Base-by-base conservation (phyloP, 1,140 invertebrate genomes). In the Philotrypesis tridentata region DNA sequence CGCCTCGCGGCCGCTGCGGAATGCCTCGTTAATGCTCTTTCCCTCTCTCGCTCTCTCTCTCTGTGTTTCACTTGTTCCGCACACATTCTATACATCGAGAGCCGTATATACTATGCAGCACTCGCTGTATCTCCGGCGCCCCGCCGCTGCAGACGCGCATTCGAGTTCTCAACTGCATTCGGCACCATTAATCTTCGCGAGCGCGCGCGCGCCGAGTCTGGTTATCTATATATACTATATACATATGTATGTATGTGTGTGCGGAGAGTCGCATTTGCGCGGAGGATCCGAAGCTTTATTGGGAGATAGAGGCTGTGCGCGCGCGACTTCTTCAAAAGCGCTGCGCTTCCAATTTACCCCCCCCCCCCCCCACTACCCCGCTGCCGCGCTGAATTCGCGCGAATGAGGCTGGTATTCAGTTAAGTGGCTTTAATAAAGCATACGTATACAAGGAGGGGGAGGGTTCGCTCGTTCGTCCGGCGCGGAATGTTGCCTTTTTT, bases 11-110 rank as follows among this genome's bases (percentile, higher is more conserved):
- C 27, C 61, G 1, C 2, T n/a, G n/a, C n/a, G 71, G 71, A 73
- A 73, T 73, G 37, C 40, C 17, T 17, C n/a, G 71, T 73, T 73
- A 73, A 73, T 73, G 71, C 40, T 37, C n/a, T n/a, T n/a, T n/a
- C n/a, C n/a, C n/a, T n/a, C n/a, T n/a, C n/a, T n/a, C n/a, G n/a
- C n/a, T n/a, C n/a, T n/a, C n/a, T n/a, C n/a, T n/a, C n/a, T n/a
- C 4, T 40, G 21, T 48, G 48, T 55, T 55, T 55, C 21, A 55
- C 48, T 55, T 55, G 48, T 55, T 55, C n/a, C n/a, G n/a, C n/a
- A n/a, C n/a, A 55, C n/a, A 43, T 55, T 27, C 37, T 43, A 23
- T 73, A 43, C 11, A 25, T 73, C n/a, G 37, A 55, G 71, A n/a
- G 71, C 37, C 7, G n/a, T n/a, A n/a, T n/a, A n/a, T n/a, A n/a